These are phyloP conservation scores for Antheraea mylitta DNA, from an alignment of 1,140 invertebrate species.

Conservation along the genomic window DNA sequence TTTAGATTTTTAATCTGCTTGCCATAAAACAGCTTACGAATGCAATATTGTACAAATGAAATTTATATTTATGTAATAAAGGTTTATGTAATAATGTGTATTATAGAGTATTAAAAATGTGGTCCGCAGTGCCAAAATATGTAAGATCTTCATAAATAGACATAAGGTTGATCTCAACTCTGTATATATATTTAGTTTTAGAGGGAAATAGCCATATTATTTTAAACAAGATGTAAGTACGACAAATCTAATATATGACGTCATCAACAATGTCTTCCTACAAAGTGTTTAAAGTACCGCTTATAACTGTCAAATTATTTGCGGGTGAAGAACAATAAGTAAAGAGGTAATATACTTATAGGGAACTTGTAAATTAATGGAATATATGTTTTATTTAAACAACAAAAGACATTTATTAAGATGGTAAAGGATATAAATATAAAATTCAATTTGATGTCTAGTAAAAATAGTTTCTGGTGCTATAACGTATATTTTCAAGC, in stretches of 20 bases:
- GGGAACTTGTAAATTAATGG: too few relatives aligned
- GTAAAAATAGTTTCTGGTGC: conserved; percentile 2
- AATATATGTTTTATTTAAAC: too few relatives aligned
- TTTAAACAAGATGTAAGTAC: background rate
- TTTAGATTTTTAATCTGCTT: conserved; percentile 35
- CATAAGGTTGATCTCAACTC: conserved; percentile 68
- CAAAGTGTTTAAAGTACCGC: too few relatives aligned
- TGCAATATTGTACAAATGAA: conserved; percentile 47
- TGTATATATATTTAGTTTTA: conserved; percentile 61
- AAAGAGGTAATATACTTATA: too few relatives aligned
- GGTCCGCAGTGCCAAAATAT: conserved; percentile 72
- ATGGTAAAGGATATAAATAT: too few relatives aligned
- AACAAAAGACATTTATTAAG: too few relatives aligned
- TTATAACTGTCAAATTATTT: too few relatives aligned
- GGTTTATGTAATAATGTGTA: conserved; percentile 30
- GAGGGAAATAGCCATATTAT: conserved; percentile 37
- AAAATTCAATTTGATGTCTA: too few relatives aligned
- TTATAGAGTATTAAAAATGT: conserved; percentile 40
- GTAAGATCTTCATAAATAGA: conserved; percentile 56
- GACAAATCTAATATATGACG: background rate
- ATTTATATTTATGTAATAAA: conserved; percentile 31
- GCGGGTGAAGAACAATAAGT: too few relatives aligned
- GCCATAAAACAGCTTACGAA: conserved; percentile 53
- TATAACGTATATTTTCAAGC: conserved; percentile 14
- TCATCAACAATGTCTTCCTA: background rate